These are phyloP conservation scores for Indicator maculatus DNA, from an alignment of 2,113 vertebrate genomes.

Conservation along the genomic window DNA sequence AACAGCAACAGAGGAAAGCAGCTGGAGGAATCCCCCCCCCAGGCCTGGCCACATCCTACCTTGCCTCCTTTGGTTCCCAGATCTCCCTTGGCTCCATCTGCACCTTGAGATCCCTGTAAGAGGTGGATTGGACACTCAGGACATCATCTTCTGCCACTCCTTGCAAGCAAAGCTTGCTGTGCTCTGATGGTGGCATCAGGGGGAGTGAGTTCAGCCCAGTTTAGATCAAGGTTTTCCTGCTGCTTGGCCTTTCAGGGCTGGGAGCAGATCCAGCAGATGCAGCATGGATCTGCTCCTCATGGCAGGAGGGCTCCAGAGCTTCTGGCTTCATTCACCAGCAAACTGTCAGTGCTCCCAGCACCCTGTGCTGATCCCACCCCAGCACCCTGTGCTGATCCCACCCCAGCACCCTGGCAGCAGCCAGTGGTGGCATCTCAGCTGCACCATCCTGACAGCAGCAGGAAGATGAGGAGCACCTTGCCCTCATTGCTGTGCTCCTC, in stretches of 20 bases:
- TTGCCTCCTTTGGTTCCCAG: conserved; percentile 81
- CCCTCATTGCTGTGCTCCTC: not conserved
- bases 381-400: not conserved
- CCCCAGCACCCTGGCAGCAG: not conserved
- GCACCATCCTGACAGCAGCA: not conserved
- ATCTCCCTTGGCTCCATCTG: conserved; percentile 80
- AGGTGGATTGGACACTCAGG: not conserved
- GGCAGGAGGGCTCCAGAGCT: not conserved
- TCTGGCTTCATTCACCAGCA: not conserved
- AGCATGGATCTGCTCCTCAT: not conserved
- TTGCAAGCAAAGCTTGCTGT: not conserved
- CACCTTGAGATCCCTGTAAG: conserved; percentile 78
- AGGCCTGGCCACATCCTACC: conserved; percentile 47
- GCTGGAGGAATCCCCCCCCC: too few species aligned
- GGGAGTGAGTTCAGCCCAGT: not conserved
- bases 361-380: fast-evolving
- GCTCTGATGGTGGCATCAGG: not conserved
- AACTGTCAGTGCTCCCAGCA: not conserved
- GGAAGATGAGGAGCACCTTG: fast-evolving
- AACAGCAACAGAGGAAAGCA: not conserved
- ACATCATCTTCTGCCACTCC: fast-evolving
- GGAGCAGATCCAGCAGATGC: not conserved
- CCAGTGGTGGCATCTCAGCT: not conserved
- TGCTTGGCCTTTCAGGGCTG: fast-evolving
- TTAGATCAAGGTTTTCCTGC: not conserved